Evolutionary conservation across 2,113 vertebrate species (phyloP).

Genomic region (Tupaia tana): DNA sequence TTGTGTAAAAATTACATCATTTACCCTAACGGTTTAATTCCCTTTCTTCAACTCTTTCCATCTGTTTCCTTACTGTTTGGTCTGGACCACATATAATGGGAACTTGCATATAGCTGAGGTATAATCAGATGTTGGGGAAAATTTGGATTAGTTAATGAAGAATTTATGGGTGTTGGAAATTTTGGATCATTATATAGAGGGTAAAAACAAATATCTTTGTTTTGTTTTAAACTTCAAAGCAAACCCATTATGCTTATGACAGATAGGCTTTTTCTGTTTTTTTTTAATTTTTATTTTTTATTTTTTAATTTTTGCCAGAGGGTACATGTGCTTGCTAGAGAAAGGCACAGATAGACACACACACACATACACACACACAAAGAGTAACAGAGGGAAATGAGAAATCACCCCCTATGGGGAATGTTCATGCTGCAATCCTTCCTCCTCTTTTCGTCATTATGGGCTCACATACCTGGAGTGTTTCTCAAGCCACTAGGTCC

Average conservation of each 20-base stretch:
- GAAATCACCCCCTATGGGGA: too few species aligned
- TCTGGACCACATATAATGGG: background rate
- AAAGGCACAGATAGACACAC: too few species aligned
- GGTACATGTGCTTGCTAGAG: too few species aligned
- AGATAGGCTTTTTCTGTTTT: too few species aligned
- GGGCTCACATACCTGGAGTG: too few species aligned
- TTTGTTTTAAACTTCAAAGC: background rate
- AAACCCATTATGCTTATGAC: background rate
- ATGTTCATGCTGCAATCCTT: too few species aligned
- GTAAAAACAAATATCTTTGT: background rate
- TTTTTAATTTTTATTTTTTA: too few species aligned
- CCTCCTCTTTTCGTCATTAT: too few species aligned
- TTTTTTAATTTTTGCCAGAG: too few species aligned
- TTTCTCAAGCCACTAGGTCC: too few species aligned
- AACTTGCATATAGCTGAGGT: background rate
- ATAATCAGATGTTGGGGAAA: background rate
- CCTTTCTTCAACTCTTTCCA: background rate
- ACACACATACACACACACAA: too few species aligned
- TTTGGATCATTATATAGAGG: background rate
- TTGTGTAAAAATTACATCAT: background rate
- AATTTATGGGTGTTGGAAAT: background rate
- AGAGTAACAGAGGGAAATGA: too few species aligned
- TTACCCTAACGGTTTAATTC: background rate
- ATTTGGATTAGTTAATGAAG: background rate
- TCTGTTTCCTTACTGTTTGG: background rate